Conservation (phyloP, 2,113 vertebrate genomes). For the Chiloscyllium plagiosum region DNA sequence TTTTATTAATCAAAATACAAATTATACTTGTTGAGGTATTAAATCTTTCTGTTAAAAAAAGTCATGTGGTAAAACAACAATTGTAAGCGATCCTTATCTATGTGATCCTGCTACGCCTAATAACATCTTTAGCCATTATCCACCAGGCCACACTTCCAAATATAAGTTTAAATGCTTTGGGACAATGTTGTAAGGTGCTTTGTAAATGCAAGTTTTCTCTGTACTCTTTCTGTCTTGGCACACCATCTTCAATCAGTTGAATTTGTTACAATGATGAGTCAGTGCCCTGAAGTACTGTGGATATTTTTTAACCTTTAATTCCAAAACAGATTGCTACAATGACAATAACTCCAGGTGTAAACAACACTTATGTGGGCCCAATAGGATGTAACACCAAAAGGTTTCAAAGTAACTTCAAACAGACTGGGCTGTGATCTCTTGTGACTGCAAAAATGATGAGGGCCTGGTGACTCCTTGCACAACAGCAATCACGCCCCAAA, state of each 20-base stretch:
- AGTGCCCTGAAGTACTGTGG: no score
- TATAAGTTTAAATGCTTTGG: neutral
- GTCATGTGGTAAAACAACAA: neutral
- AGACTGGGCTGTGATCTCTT: no score
- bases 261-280: no score
- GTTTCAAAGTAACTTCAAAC: no score
- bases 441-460: no score
- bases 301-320: no score
- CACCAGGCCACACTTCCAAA: neutral
- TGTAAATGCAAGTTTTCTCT: neutral
- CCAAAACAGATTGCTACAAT: no score
- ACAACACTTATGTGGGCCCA: no score
- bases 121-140: neutral
- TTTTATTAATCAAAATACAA: neutral
- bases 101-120: neutral
- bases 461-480: no score
- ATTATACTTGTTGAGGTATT: neutral
- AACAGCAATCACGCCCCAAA: no score
- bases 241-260: neutral
- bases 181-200: neutral
- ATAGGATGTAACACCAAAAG: no score
- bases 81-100: neutral
- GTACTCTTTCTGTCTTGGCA: neutral
- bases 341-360: no score
- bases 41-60: neutral